phyloP scores from a whole-genome alignment of 2,888 invertebrate genomes.

The Pyrgus malvae region DNA sequence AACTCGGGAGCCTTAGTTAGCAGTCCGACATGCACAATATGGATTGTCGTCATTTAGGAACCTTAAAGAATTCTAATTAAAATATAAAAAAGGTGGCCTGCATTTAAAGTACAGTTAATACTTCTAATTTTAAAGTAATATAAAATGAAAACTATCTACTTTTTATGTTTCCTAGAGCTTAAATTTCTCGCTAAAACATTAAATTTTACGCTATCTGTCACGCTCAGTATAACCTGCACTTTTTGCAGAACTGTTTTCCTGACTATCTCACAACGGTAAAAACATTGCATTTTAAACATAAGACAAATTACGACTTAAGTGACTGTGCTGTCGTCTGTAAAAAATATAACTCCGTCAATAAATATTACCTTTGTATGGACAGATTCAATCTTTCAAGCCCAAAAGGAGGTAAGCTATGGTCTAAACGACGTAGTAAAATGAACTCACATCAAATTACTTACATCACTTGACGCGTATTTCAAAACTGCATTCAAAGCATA shows the following conservation, averaged over 20 bases:
- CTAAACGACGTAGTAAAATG: slow-evolving; percentile 15
- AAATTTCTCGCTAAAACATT: background rate
- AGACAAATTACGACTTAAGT: background rate
- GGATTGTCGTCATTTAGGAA: too few relatives aligned
- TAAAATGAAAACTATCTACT: too few relatives aligned
- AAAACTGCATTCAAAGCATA: slow-evolving; percentile 16
- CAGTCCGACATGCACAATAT: too few relatives aligned
- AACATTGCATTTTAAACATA: background rate
- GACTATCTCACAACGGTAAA: background rate
- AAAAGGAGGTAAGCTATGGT: slow-evolving; percentile 2
- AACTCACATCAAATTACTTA: slow-evolving; percentile 12
- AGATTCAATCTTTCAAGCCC: slow-evolving; percentile 3
- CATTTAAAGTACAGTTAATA: too few relatives aligned
- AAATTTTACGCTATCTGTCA: background rate
- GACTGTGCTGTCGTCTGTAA: background rate
- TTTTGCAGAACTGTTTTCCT: background rate
- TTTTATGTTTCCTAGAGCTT: too few relatives aligned
- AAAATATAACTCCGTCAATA: slow-evolving; percentile 5
- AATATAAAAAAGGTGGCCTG: too few relatives aligned
- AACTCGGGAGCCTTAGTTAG: too few relatives aligned
- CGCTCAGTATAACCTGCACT: background rate
- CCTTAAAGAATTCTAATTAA: too few relatives aligned
- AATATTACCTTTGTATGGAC: slow-evolving; percentile 10
- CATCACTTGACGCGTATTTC: slow-evolving; percentile 7
- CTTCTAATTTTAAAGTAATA: too few relatives aligned